Percentiles rank a stretch among this genome's conserved stretches.
Evolutionary conservation across 2,113 vertebrate genomes (phyloP).

Genomic region (Archocentrus centrarchus): DNA sequence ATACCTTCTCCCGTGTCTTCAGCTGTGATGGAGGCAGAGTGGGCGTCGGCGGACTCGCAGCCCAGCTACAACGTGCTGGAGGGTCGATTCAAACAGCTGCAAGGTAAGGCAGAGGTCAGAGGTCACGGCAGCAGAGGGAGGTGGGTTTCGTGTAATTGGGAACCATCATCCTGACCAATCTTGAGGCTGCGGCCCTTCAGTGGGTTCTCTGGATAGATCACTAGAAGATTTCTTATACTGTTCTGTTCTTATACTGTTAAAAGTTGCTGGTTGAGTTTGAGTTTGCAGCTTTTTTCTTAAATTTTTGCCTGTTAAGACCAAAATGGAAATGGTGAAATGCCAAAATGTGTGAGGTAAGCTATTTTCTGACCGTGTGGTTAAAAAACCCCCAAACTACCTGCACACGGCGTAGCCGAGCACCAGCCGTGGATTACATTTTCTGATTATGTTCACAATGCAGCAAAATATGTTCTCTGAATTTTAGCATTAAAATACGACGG

Average conservation of each 20-base stretch:
- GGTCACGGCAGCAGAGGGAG: not conserved
- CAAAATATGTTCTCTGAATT: not conserved
- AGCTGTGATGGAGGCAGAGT: conserved; percentile 86
- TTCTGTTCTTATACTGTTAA: too few relatives aligned
- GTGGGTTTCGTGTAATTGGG: not conserved
- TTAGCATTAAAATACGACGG: not conserved
- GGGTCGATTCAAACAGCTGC: conserved; percentile 95
- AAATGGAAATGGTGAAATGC: too few relatives aligned
- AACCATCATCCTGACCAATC: not conserved
- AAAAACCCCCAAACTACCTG: too few relatives aligned
- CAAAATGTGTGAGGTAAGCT: too few relatives aligned
- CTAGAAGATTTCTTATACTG: too few relatives aligned
- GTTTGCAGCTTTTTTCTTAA: too few relatives aligned
- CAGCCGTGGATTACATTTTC: not conserved
- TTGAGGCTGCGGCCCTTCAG: not conserved
- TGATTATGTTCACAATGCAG: not conserved
- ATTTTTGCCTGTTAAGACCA: too few relatives aligned
- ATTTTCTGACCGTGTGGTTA: too few relatives aligned
- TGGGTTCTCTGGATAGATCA: not conserved
- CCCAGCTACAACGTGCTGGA: conserved; percentile 92
- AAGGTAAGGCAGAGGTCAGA: conserved; percentile 84
- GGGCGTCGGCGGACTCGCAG: conserved; percentile 79
- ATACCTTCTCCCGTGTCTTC: rapidly evolving
- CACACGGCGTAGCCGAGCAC: not conserved
- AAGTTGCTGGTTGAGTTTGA: too few relatives aligned